Percentiles rank a stretch among this genome's conserved stretches.
Conservation (phyloP, 2,888 invertebrate genomes). For the Metacarcinus magister region DNA sequence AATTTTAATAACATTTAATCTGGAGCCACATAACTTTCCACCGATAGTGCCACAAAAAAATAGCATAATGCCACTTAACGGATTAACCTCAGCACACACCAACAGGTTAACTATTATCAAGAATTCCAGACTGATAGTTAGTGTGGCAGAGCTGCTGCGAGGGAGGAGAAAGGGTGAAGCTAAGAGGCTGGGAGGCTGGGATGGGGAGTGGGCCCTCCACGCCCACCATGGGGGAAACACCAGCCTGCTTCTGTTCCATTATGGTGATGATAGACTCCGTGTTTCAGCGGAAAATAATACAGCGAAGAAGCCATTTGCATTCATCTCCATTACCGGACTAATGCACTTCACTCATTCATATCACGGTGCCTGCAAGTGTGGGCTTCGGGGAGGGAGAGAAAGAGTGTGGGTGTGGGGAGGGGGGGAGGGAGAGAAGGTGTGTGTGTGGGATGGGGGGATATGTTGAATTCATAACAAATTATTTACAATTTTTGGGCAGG, state of each 20-base stretch:
- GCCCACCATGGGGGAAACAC: neutral
- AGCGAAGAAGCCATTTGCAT: constrained; percentile 15
- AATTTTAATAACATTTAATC: constrained; percentile 71
- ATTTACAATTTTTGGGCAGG: neutral
- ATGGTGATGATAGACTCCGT: neutral
- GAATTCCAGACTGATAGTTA: constrained; percentile 44
- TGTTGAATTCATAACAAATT: neutral
- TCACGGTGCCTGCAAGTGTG: neutral
- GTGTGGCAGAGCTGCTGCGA: neutral
- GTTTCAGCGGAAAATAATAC: constrained; percentile 32
- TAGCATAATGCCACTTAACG: constrained; percentile 48
- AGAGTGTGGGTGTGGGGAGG: neutral
- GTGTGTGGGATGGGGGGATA: neutral
- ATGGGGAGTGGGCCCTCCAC: neutral
- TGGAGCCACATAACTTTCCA: constrained; percentile 46
- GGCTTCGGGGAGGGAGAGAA: neutral
- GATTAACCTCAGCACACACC: constrained; percentile 22
- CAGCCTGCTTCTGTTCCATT: neutral
- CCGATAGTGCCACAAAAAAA: constrained; percentile 44
- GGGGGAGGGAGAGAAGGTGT: neutral
- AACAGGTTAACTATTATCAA: constrained; percentile 18
- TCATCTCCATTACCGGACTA: constrained; percentile 40
- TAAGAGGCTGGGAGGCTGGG: neutral
- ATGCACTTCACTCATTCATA: neutral
- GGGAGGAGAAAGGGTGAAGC: neutral